A percentile compares a stretch with the other conserved stretches of the same genome.
Conservation (phyloP, 2,113 vertebrate genomes). For the Hippocampus guttulatus region DNA sequence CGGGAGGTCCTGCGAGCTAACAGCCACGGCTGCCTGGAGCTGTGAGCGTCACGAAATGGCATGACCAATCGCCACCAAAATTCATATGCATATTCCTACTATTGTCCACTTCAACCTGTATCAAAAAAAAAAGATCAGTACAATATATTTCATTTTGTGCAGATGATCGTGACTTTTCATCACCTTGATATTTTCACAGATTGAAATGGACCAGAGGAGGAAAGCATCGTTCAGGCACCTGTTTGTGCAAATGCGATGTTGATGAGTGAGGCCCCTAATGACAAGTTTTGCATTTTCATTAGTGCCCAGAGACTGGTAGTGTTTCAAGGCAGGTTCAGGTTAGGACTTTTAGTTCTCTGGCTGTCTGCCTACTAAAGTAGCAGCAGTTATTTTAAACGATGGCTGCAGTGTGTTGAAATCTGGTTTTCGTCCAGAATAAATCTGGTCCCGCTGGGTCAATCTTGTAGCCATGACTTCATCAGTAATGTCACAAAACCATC, state of each 20-base stretch:
- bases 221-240: not conserved
- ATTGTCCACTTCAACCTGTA: no score
- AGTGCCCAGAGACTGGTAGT: slow-evolving; percentile 23
- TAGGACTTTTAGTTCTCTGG: slow-evolving; percentile 37
- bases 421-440: not conserved
- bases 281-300: slow-evolving; percentile 36
- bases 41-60: no score
- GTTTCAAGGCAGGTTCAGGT: slow-evolving; percentile 35
- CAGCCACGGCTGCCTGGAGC: no score
- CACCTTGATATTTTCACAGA: no score
- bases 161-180: no score
- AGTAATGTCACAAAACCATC: not conserved
- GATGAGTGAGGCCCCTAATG: slow-evolving; percentile 24
- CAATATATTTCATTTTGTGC: no score
- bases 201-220: no score
- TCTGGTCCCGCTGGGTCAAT: not conserved
- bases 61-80: no score
- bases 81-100: no score
- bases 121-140: no score
- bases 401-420: not conserved
- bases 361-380: slow-evolving; percentile 20
- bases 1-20: no score
- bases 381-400: not conserved
- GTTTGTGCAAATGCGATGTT: not conserved
- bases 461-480: slow-evolving; percentile 1